Conservation (phyloP, 1,140 invertebrate species). For the Riptortus pedestris region DNA sequence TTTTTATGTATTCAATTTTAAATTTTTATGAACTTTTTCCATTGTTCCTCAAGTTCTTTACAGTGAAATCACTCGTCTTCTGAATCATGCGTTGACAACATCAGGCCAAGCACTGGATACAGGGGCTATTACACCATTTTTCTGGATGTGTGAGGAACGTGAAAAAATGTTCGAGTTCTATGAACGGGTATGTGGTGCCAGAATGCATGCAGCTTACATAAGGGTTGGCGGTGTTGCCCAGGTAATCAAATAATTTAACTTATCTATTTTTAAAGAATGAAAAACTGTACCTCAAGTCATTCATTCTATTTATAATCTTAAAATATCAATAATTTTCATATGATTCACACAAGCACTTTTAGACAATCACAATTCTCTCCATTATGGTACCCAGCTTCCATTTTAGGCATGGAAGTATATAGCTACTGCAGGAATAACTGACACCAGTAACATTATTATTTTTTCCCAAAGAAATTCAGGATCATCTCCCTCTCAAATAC, state of each 20-base stretch:
- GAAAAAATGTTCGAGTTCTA: constrained; percentile 99
- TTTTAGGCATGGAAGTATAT: no score
- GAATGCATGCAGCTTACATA: constrained; percentile 95
- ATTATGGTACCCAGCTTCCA: no score
- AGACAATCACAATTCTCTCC: no score
- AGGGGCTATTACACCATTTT: constrained; percentile 92
- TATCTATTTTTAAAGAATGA: no score
- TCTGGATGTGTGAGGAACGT: constrained; percentile 97
- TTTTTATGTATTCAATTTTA: not conserved
- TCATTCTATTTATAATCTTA: no score
- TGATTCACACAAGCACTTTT: no score
- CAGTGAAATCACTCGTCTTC: constrained; percentile 80
- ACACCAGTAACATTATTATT: no score
- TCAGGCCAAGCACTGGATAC: constrained; percentile 88
- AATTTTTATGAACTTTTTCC: not conserved
- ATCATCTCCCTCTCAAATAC: no score
- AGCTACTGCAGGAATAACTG: no score
- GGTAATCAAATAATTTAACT: constrained; percentile 26
- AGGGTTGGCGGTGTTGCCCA: constrained; percentile 79
- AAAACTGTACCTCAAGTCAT: no score
- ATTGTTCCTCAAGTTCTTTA: constrained; percentile 54
- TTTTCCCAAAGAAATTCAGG: no score
- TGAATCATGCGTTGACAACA: constrained; percentile 92
- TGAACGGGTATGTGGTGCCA: constrained; percentile 87
- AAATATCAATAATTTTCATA: no score